Evolutionary conservation across 2,888 invertebrate genomes (phyloP).

Genomic region (Dasypogon diadema): DNA sequence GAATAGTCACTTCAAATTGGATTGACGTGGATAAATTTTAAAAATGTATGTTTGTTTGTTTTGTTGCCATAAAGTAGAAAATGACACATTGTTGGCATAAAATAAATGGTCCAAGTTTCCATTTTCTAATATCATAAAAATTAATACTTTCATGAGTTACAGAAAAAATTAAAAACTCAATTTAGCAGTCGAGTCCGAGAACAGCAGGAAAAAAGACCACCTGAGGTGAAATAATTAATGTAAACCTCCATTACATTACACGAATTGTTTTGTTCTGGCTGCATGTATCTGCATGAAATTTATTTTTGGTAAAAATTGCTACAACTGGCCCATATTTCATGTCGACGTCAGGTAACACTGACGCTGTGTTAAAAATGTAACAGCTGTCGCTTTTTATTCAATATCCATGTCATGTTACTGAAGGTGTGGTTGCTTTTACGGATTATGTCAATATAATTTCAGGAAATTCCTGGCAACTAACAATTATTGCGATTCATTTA

Average conservation of each 20-base stretch:
- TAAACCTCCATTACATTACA: slow-evolving; percentile 15
- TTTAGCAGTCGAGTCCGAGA: neutral
- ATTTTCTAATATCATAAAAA: slow-evolving; percentile 2
- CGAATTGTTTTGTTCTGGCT: slow-evolving; percentile 12
- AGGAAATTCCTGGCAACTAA: slow-evolving; percentile 8
- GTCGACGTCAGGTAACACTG: slow-evolving; percentile 19
- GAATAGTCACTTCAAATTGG: too few species aligned
- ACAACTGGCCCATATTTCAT: slow-evolving; percentile 28
- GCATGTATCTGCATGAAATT: slow-evolving; percentile 3
- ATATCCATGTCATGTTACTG: neutral
- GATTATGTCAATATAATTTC: slow-evolving; percentile 39
- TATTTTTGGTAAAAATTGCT: neutral
- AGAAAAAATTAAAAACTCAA: slow-evolving; percentile 1
- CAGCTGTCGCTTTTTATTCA: slow-evolving; percentile 12
- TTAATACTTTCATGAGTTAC: neutral
- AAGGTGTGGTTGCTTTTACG: slow-evolving; percentile 1
- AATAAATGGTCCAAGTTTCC: neutral
- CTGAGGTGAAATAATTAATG: slow-evolving; percentile 24
- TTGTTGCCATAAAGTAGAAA: too few species aligned
- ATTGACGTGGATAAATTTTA: too few species aligned
- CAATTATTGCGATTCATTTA: slow-evolving; percentile 37
- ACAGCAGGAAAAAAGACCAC: neutral
- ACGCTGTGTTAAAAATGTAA: slow-evolving; percentile 32
- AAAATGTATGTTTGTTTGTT: too few species aligned
- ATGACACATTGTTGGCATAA: too few species aligned